A percentile compares a stretch with the other conserved stretches of the same genome.
These are phyloP conservation scores for Salvator merianae DNA, from an alignment of 2,113 vertebrate species.

Conservation along the genomic window DNA sequence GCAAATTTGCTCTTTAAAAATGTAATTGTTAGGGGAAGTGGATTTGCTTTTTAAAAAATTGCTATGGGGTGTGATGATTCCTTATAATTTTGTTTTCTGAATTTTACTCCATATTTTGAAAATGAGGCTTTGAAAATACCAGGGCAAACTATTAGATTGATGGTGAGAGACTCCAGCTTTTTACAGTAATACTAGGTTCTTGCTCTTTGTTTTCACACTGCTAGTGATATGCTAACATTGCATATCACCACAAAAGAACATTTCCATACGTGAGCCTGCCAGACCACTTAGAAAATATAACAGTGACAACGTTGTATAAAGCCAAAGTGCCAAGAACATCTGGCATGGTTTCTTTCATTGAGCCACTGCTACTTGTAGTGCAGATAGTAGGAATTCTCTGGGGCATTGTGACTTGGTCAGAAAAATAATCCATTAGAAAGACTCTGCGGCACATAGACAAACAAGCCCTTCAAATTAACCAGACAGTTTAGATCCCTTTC, in stretches of 20 bases:
- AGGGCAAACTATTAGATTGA: neutral
- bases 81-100: conserved; percentile 9
- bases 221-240: neutral
- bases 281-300: neutral
- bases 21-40: conserved; percentile 14
- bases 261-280: neutral
- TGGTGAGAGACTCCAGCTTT: neutral
- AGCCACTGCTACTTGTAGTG: neutral
- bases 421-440: conserved; percentile 24
- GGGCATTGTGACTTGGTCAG: neutral
- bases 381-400: conserved; percentile 18
- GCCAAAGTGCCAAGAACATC: neutral
- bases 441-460: conserved; percentile 12
- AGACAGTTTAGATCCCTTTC: conserved; percentile 16
- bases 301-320: neutral
- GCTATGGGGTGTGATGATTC: conserved; percentile 9
- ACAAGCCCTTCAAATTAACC: conserved; percentile 41
- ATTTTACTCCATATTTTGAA: neutral
- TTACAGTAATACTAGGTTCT: neutral
- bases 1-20: conserved; percentile 42
- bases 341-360: neutral
- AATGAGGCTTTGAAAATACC: neutral
- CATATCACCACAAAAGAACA: neutral
- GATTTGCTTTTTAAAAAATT: conserved; percentile 1
- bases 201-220: neutral